Evolutionary conservation across 2,888 invertebrate genomes (phyloP).

Genomic region (Lochmaea crataegi): DNA sequence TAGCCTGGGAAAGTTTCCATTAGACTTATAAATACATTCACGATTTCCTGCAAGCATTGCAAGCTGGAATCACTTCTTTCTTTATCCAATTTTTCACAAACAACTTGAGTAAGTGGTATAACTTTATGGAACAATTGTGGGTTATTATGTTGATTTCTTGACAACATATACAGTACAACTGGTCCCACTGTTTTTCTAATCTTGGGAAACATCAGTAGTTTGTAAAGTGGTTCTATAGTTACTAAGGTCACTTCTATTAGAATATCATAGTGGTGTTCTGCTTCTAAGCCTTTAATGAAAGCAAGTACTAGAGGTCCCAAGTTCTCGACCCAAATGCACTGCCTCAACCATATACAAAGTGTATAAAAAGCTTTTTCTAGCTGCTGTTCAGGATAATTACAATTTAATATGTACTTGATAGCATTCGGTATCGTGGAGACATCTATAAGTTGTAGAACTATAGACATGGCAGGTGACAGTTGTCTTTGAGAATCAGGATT

Average conservation of each 20-base stretch:
- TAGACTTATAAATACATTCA: conserved; percentile 70
- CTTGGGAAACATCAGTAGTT: conserved; percentile 69
- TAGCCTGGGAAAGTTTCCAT: conserved; percentile 67
- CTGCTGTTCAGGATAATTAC: conserved; percentile 65
- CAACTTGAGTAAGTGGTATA: conserved; percentile 64
- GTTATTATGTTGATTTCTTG: conserved; percentile 70
- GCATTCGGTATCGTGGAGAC: conserved; percentile 56
- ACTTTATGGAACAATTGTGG: conserved; percentile 66
- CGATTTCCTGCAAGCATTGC: conserved; percentile 70
- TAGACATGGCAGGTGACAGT: conserved; percentile 71
- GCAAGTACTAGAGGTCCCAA: conserved; percentile 76
- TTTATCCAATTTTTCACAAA: conserved; percentile 69
- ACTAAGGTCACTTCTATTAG: conserved; percentile 72
- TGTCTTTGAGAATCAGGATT: conserved; percentile 67
- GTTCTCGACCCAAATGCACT: conserved; percentile 73
- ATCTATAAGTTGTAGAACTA: conserved; percentile 68
- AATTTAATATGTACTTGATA: conserved; percentile 64
- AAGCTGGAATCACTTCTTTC: conserved; percentile 68
- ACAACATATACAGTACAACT: conserved; percentile 74
- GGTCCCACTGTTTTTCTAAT: conserved; percentile 70
- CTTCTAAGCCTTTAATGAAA: conserved; percentile 71
- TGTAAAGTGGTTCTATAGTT: conserved; percentile 71
- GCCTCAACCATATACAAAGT: conserved; percentile 76
- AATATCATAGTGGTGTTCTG: conserved; percentile 63
- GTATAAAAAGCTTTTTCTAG: conserved; percentile 73